Evolutionary conservation across 2,113 vertebrate genomes (phyloP), one percentile per base, ranked within the genome.

Genomic region (Glaucomys volans): DNA sequence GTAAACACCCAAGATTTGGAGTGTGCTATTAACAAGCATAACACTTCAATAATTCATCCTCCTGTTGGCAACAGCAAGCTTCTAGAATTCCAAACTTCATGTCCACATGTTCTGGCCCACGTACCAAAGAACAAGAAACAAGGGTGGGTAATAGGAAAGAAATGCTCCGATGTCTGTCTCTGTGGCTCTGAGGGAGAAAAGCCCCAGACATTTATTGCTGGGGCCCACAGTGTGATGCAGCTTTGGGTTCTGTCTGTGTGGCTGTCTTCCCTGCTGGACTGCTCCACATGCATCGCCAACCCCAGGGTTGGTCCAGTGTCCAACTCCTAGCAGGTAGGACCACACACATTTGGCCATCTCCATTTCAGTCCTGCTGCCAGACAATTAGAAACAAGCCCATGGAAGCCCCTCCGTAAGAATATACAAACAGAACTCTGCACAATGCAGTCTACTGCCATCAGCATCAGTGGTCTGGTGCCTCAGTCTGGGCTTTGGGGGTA

Each of bases 31-130:
- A 87, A 57, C 59, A 93, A 94, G 37, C n/a, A 32, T 26, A 72
- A 17, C 2, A 4, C 17, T 42, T 95, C 87, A 95, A 44, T 69
- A 82, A 91, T 95, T 93, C 44, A 69, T 54, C 14, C 22, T 85
- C 71, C 54, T 47, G 12, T 76, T n/a, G 75, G 40, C 69, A 57
- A 35, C 30, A 2, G 4, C 66, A 72, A 40, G 35, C 20, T 94
- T 93, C 26, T 87, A 81, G 47, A 92, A 95, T 72, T 64, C 66
- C 59, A 82, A 18, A n/a, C 30, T 26, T 83, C n/a, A 74, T 28
- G 40, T 52, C 57, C 17, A 14, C 40, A 40, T 80, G 67, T 71
- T 89, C 57, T 76, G 44, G 32, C 30, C 59, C 75, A 8, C 0
- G 71, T 20, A 18, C 32, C 52, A 93, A 79, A 59, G 30, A 80